Percentiles rank a stretch among this genome's conserved stretches.
Evolutionary conservation across 2,113 vertebrate species (phyloP).

Genomic region (Tupaia chinensis): DNA sequence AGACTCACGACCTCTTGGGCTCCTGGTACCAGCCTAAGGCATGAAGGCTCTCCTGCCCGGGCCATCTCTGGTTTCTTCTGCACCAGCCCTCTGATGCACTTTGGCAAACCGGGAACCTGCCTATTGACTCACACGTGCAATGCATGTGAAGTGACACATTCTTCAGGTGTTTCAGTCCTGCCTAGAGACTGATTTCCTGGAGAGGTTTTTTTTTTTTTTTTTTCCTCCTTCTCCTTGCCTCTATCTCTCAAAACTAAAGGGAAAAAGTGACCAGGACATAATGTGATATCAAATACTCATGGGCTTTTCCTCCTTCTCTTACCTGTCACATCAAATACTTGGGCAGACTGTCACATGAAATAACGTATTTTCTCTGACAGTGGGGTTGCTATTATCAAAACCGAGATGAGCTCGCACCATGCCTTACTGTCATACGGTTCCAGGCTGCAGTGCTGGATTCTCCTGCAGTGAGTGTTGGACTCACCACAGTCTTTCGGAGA

Average conservation of each 20-base stretch:
- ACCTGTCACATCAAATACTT: constrained; percentile 37
- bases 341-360: constrained; percentile 4
- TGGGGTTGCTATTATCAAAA: background rate
- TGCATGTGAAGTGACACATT: background rate
- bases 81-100: background rate
- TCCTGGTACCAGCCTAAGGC: background rate
- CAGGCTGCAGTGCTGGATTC: background rate
- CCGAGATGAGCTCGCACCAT: background rate
- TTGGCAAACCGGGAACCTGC: background rate
- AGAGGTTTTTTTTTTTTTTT: background rate
- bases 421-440: background rate
- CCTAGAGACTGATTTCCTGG: constrained; percentile 57
- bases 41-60: background rate
- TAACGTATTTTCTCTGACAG: background rate
- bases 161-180: background rate
- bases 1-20: background rate
- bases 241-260: constrained; percentile 25
- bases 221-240: background rate
- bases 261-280: constrained; percentile 34
- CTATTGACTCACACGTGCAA: background rate
- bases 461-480: background rate
- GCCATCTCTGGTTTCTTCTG: background rate
- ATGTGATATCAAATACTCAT: background rate
- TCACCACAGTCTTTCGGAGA: background rate
- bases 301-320: background rate